phyloP scores from a whole-genome alignment of 2,113 vertebrate genomes.

The Misgurnus anguillicaudatus region DNA sequence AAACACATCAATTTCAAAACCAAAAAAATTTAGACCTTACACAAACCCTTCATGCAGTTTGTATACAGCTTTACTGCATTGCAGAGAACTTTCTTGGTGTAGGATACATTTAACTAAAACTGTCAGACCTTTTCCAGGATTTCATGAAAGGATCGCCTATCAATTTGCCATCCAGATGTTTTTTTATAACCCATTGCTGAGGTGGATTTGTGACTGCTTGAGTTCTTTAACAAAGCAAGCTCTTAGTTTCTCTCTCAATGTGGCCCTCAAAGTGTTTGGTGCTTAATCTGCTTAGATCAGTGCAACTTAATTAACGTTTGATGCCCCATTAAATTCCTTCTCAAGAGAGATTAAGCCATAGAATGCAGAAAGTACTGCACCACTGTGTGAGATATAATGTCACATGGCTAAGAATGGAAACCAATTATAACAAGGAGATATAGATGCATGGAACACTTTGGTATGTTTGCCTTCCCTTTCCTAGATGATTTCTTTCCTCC shows the following conservation, averaged over 20 bases:
- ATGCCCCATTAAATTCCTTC: too few species aligned
- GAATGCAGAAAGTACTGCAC: neutral
- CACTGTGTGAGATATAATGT: too few species aligned
- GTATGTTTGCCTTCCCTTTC: too few species aligned
- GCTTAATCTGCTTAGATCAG: too few species aligned
- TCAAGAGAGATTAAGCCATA: too few species aligned
- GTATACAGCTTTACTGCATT: neutral
- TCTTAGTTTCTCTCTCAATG: neutral
- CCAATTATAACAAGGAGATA: too few species aligned
- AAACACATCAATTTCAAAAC: too few species aligned
- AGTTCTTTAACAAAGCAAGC: neutral
- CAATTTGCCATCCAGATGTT: neutral
- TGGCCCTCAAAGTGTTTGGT: too few species aligned
- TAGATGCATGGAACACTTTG: too few species aligned
- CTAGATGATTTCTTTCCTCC: neutral
- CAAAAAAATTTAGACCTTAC: conserved; percentile 1
- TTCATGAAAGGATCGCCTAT: neutral
- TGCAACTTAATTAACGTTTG: too few species aligned
- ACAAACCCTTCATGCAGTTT: neutral
- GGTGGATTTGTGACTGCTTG: neutral
- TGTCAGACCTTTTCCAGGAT: neutral
- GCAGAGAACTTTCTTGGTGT: neutral
- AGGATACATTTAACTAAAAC: neutral
- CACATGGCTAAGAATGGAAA: too few species aligned
- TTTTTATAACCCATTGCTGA: neutral